Base-by-base conservation (phyloP, 2,888 invertebrate genomes). In the Eristalis pertinax region DNA sequence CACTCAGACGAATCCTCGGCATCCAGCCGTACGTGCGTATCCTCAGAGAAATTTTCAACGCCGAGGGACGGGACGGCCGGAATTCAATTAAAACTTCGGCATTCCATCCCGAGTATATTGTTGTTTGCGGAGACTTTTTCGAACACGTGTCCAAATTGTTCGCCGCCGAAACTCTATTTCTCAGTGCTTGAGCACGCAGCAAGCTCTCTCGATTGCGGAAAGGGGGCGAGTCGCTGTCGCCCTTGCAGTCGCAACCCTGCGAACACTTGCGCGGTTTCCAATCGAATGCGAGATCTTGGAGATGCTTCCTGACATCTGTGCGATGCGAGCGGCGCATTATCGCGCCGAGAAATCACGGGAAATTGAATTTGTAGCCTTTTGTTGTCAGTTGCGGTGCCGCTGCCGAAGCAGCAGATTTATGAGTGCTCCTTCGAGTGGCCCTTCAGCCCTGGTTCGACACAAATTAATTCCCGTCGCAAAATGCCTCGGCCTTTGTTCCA, bases 71-170 rank as follows among this genome's bases (percentile, higher is more conserved):
- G 8, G 60, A 65, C 72, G 73, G 15, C 58, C 50, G 70, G 77
- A 86, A 78, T 86, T 86, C 74, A 74, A 86, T 78, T 86, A 82
- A 74, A 78, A 77, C 64, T 43, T 64, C 72, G 19, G 67, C 67
- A 83, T 73, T 83, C 62, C 83, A 83, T 82, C 70, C 69, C 8
- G 60, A 38, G 74, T 72, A 70, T 67, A 70, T 67, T 62, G 50
- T 85, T 69, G 69, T 77, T 77, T 64, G 69, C 65, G 35, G 38
- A 64, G 73, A 83, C 70, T 83, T 73, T 76, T 38, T 87, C 64
- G 83, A 87, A 87, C 87, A 87, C 87, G 87, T 87, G 87, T 87
- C 84, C 87, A 84, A 83, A 84, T 83, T 79, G 73, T 50, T 79
- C 75, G 67, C 32, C 8, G 67, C 72, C 76, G 68, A 79, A 79